Base-by-base conservation (phyloP, 2,888 invertebrate genomes). In the Macrosiphum euphorbiae region DNA sequence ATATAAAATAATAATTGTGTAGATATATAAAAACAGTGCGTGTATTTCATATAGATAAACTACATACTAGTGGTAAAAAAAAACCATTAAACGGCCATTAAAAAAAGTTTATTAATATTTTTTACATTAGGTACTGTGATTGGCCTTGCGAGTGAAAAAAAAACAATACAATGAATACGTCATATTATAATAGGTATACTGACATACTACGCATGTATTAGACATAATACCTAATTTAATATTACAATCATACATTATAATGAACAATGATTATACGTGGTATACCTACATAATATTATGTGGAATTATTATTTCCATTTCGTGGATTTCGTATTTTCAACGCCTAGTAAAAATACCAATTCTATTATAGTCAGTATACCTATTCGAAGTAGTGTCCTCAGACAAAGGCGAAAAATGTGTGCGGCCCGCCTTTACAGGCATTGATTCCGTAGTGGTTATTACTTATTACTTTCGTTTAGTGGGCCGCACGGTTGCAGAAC, bases 401-500 rank as follows among this genome's bases (percentile, higher is more conserved):
- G 26, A 86, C 47, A 86, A 86, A 86, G 26, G 86, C 44, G 44
- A 13, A 28, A 86, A 86, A 86, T 86, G 10, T 28, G 28, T 78
- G 35, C 26, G 1, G 44, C 26, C 47, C 26, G 47, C 47, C 47
- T 86, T 44, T 86, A 41, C 86, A 13, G 86, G 47, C 28, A 47
- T 86, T 86, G 28, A 28, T 44, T 86, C 86, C 13, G 28, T 44
- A 11, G 44, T 52, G 52, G 52, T 86, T 44, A 86, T 86, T 86
- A 86, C 85, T 86, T 26, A 44, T 86, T 44, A 67, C n/a, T n/a
- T 67, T 67, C 67, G 67, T 86, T 86, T 47, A 86, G 47, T 13
- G 13, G 28, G 86, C 28, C 86, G 26, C 86, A 41, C 1, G 26
- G 86, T 28, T 26, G 13, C 28, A 28, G 11, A 86, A 86, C 86